Conservation (phyloP, 1,140 invertebrate species). For the Globodera rostochiensis region DNA sequence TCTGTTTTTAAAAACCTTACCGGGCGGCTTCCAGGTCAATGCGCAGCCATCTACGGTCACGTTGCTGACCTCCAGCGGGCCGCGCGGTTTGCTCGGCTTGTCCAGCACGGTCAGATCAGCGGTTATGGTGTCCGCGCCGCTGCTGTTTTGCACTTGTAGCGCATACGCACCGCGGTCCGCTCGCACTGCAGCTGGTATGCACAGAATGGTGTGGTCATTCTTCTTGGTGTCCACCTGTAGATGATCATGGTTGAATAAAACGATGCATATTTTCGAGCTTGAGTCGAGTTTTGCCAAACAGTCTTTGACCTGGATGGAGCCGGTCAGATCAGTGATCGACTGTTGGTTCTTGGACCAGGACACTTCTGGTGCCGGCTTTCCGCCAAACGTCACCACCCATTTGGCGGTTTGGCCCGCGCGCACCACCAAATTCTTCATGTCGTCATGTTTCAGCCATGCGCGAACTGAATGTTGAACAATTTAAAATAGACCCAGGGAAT, state of each 20-base stretch:
- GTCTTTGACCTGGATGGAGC: not conserved
- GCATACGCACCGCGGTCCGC: constrained; percentile 88
- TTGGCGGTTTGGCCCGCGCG: constrained; percentile 90
- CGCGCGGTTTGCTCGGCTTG: constrained; percentile 81
- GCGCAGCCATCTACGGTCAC: constrained; percentile 64
- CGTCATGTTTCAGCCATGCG: constrained; percentile 85
- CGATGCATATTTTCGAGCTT: no score
- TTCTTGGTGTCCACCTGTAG: constrained; percentile 78
- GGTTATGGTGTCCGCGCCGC: constrained; percentile 87
- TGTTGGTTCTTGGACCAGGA: constrained; percentile 79
- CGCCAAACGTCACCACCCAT: constrained; percentile 78
- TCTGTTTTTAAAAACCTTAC: no score
- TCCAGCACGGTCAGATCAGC: constrained; percentile 88
- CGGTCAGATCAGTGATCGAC: constrained; percentile 70
- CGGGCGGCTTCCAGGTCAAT: constrained; percentile 67
- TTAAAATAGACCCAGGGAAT: not conserved
- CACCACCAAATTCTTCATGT: constrained; percentile 80
- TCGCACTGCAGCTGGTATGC: constrained; percentile 81
- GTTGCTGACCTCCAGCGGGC: constrained; percentile 73
- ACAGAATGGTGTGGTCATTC: constrained; percentile 81
- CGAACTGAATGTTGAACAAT: constrained; percentile 72
- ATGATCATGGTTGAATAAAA: constrained; percentile 69
- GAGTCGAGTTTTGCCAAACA: no score
- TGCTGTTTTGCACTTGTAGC: constrained; percentile 85
- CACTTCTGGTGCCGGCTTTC: constrained; percentile 86